phyloP scores from a whole-genome alignment of 2,888 invertebrate genomes.

The Eilema caniola region DNA sequence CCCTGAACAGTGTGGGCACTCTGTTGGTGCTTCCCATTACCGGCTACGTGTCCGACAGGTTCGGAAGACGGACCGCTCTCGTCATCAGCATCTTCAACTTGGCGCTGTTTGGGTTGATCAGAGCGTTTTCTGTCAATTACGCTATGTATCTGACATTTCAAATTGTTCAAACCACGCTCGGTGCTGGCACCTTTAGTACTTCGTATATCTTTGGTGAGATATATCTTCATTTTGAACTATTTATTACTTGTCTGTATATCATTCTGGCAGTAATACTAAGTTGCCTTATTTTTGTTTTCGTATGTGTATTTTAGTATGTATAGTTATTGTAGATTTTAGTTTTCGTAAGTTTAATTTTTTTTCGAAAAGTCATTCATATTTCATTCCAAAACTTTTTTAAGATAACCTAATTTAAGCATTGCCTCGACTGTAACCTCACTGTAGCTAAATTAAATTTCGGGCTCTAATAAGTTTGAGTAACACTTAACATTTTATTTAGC shows the following conservation, averaged over 20 bases:
- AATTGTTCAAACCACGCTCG: constrained; percentile 80
- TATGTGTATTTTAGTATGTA: no score
- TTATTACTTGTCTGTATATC: not conserved
- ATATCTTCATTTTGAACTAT: not conserved
- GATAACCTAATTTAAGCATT: no score
- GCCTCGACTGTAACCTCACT: no score
- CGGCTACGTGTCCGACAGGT: constrained; percentile 90
- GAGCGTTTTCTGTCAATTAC: constrained; percentile 85
- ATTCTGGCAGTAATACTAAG: not conserved
- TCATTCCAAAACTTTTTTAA: no score
- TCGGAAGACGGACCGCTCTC: constrained; percentile 82
- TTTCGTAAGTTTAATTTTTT: no score
- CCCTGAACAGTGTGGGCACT: constrained; percentile 89
- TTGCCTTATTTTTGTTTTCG: no score
- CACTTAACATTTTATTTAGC: constrained; percentile 73
- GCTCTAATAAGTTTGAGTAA: not conserved
- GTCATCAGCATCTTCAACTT: constrained; percentile 76
- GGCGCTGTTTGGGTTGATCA: constrained; percentile 78
- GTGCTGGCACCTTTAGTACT: constrained; percentile 83
- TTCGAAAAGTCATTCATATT: no score
- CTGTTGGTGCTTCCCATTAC: constrained; percentile 89
- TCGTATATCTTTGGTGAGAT: constrained; percentile 73
- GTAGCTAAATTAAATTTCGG: no score
- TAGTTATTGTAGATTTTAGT: no score
- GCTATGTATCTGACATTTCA: constrained; percentile 83